Base-by-base conservation (phyloP, 2,888 invertebrate species). In the Conchocele bisecta region DNA sequence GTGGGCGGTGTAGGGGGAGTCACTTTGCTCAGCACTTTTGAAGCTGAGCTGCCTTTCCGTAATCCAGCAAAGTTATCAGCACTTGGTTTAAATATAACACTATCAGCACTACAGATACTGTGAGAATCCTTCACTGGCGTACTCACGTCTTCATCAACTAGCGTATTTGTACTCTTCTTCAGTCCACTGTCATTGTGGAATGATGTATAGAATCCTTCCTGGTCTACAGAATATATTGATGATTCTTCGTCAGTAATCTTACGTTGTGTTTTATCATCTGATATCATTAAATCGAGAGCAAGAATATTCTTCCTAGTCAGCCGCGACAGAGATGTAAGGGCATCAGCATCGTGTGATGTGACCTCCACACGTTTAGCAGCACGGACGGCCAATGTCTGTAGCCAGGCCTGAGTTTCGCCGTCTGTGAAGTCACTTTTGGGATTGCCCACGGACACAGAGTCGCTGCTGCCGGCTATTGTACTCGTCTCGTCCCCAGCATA, bases 151-250 rank as follows among this genome's bases (percentile, higher is more conserved):
- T 81, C 81, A 29, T 83, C 83, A 20, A 81, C 84, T 22, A 83
- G 57, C 2, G 83, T 86, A 17, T 75, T 83, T 31, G 79, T 83
- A 72, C 87, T 85, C 53, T 81, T 82, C 50, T 83, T 83, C 68
- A 98, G 91, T 0, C 98, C 98, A 63, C 97, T 97, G 91, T 98
- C 98, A 93, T 97, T 95, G 91, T 98, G 98, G 93, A 98, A 98
- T 22, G 98, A 98, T 0, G 98, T 98, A 91, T 97, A 98, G 91
- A 98, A 98, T 7, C 98, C 98, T 92, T 98, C 98, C 1, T 97
- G 97, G 89, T 98, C 98, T 89, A 98, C 96, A 2, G 98, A 98
- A 91, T 97, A 98, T 67, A 97, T 96, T 0, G 97, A 97, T 83
- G 96, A 86, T 29, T 83, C 86, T 22, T 88, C 89, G 48, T 89